Base-by-base conservation (phyloP, 2,888 invertebrate species). In the Drosophila falleni region DNA sequence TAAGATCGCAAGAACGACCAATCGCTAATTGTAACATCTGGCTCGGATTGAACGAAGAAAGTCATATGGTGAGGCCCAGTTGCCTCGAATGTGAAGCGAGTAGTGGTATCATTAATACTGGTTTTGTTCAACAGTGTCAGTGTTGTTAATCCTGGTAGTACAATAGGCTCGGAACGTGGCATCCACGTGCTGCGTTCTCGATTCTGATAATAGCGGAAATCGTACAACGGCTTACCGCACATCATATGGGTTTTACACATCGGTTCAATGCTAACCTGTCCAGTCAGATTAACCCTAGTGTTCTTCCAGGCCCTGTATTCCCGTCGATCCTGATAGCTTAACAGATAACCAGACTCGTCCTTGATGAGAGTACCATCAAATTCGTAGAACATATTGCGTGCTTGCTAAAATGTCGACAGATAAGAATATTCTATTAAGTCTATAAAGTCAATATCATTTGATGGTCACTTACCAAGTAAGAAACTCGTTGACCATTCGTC, bases 261-360 rank as follows among this genome's bases (percentile, higher is more conserved):
- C 0, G 73, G 37, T 0, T 68, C 58, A 15, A 91, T 74, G 49
- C 76, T 70, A 9, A 71, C 71, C 29, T 87, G 50, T 8, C 86
- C 80, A 1, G 78, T 84, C 0, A 86, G 63, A 41, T 89, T 86
- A 0, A 87, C 71, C 65, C 65, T 88, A 77, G 51, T 82, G 2
- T 23, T 50, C 26, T 66, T n/a, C 0, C 85, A 59, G 0, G 87
- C 78, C 15, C 63, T 58, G 8, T 88, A 75, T 3, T 68, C 67
- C 4, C 82, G 85, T 10, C 91, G 78, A 42, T 94, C 94, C 73
- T 93, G 91, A 11, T 93, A 93, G 55, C 92, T 86, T 46, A 93
- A 90, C 88, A 93, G 92, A 53, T 93, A 91, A 3, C 93, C 93
- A 6, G 93, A 93, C 66, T 94, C 94, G 55, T 92, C 90, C 26